Evolutionary conservation across 2,888 invertebrate genomes (phyloP).

Genomic region (Coronaproctus castanopsis): DNA sequence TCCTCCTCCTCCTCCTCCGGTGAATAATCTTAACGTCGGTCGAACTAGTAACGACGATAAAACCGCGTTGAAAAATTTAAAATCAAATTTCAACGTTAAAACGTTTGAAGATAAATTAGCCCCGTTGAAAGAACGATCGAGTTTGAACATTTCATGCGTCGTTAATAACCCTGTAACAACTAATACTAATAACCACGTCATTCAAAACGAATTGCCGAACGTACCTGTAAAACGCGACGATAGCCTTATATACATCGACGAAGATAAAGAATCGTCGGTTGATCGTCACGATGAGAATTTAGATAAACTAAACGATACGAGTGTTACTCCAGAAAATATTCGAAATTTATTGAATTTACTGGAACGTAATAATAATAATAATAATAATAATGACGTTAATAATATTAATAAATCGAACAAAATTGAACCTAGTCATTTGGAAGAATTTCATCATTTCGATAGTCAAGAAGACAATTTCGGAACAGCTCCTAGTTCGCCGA

Average conservation of each 20-base stretch:
- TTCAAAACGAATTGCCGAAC: neutral
- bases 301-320: too few species aligned
- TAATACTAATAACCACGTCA: neutral
- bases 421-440: too few species aligned
- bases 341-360: too few species aligned
- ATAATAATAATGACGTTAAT: too few species aligned
- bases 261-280: neutral
- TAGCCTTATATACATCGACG: neutral
- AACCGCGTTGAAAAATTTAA: neutral
- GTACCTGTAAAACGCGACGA: neutral
- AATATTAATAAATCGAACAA: too few species aligned
- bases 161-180: neutral
- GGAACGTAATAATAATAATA: too few species aligned
- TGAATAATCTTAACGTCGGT: neutral
- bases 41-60: neutral
- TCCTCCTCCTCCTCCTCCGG: too few species aligned
- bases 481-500: conserved; percentile 9
- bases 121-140: neutral
- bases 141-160: neutral
- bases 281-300: conserved; percentile 3
- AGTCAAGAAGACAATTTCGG: conserved; percentile 7
- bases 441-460: too few species aligned
- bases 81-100: neutral
- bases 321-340: too few species aligned
- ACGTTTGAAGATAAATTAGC: neutral